A percentile compares a stretch with the other conserved stretches of the same genome.
Conservation (phyloP, 2,888 invertebrate species). For the Andrena bucephala region DNA sequence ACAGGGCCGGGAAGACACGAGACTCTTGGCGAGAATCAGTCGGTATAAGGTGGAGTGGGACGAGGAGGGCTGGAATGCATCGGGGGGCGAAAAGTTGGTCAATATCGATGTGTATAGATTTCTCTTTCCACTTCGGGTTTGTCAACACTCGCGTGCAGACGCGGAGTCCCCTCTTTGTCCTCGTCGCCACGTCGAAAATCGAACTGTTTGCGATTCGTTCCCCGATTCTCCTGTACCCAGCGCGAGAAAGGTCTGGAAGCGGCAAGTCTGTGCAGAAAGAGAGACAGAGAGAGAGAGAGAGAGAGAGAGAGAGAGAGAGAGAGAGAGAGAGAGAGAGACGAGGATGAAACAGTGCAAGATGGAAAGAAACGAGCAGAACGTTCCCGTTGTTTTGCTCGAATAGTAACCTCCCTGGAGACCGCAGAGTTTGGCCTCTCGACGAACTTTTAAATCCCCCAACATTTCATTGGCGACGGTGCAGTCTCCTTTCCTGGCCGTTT, state of each 20-base stretch:
- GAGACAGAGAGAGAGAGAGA: not conserved
- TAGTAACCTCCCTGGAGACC: conserved; percentile 33
- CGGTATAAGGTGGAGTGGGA: not conserved
- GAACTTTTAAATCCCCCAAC: conserved; percentile 67
- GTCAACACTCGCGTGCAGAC: conserved; percentile 56
- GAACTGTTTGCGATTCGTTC: conserved; percentile 70
- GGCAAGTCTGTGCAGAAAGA: not conserved
- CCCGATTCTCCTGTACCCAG: conserved; percentile 34
- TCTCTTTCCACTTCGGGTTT: conserved; percentile 53
- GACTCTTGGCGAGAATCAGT: conserved; percentile 1
- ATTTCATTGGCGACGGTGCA: conserved; percentile 51
- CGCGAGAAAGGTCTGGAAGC: not conserved
- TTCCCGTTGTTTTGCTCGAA: conserved; percentile 65
- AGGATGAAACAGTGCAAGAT: not conserved
- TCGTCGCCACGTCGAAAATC: conserved; percentile 60
- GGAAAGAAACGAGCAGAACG: conserved; percentile 26
- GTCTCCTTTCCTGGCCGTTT: conserved; percentile 46
- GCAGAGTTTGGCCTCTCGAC: conserved; percentile 52
- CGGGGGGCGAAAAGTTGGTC: conserved; percentile 60
- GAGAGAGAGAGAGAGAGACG: not conserved
- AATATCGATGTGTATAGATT: conserved; percentile 68
- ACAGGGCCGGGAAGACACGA: conserved; percentile 13
- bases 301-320: not conserved
- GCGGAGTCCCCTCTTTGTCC: conserved; percentile 63
- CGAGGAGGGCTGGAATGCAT: conserved; percentile 17